A percentile compares a stretch with the other conserved stretches of the same genome.
Evolutionary conservation across 2,888 invertebrate species (phyloP).

Genomic region (Diplazon laetatorius): DNA sequence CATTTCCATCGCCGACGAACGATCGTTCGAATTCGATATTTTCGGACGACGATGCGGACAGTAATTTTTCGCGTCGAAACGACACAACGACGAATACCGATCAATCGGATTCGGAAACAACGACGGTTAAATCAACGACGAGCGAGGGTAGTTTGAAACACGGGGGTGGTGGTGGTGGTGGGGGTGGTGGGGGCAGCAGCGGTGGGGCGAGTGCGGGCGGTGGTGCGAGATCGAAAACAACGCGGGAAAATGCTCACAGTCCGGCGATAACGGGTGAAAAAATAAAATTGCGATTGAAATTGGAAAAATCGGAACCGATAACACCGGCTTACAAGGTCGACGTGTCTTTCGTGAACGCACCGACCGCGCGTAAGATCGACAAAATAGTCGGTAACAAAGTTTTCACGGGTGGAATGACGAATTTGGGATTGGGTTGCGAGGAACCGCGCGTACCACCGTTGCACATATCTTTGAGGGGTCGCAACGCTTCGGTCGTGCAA

Average conservation of each 20-base stretch:
- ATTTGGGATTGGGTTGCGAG: slow-evolving; percentile 81
- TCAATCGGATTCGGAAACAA: slow-evolving; percentile 85
- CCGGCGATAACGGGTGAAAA: slow-evolving; percentile 86
- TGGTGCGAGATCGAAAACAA: slow-evolving; percentile 78
- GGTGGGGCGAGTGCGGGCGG: too few relatives aligned
- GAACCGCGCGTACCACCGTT: slow-evolving; percentile 94
- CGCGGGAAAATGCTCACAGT: slow-evolving; percentile 80
- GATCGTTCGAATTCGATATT: slow-evolving; percentile 84
- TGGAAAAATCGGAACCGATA: slow-evolving; percentile 92
- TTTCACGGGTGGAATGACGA: slow-evolving; percentile 81
- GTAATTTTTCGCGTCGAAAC: slow-evolving; percentile 83
- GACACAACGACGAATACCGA: slow-evolving; percentile 83
- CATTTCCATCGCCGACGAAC: slow-evolving; percentile 82
- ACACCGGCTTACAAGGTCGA: slow-evolving; percentile 92
- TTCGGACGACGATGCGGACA: slow-evolving; percentile 86
- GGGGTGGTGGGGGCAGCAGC: too few relatives aligned
- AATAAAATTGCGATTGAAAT: slow-evolving; percentile 91
- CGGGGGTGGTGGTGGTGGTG: too few relatives aligned
- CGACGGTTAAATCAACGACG: slow-evolving; percentile 84
- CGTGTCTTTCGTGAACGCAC: slow-evolving; percentile 88
- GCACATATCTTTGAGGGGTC: slow-evolving; percentile 92
- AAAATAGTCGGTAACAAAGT: slow-evolving; percentile 82
- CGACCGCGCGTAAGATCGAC: slow-evolving; percentile 81
- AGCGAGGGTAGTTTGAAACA: slow-evolving; percentile 85
- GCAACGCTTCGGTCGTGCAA: slow-evolving; percentile 92